Evolutionary conservation across 30 jellyfish, hydroid and myxozoan genomes (phyloP).

Genomic region (Turritopsis rubra): DNA sequence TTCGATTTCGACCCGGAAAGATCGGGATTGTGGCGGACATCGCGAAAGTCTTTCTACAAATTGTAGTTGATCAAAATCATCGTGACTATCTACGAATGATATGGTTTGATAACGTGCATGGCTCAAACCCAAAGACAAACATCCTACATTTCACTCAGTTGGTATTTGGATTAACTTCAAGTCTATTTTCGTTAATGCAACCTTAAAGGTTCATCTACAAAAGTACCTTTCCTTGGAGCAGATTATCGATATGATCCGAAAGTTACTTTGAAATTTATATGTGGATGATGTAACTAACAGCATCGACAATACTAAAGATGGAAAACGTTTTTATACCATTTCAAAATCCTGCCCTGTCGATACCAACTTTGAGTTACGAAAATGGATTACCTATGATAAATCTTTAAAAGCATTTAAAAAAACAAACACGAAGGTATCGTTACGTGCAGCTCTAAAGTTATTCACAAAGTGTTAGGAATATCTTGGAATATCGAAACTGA

Average conservation of each 20-base stretch:
- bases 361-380: not conserved
- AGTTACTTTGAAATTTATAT: not conserved
- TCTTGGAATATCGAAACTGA: not conserved
- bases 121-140: too few relatives aligned
- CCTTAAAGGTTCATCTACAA: not conserved
- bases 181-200: constrained; percentile 3
- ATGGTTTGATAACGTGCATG: not conserved
- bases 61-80: not conserved
- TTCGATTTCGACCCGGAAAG: constrained; percentile 7
- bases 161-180: not conserved
- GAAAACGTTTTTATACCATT: not conserved
- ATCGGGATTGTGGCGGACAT: constrained; percentile 6
- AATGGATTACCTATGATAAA: constrained; percentile 5
- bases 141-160: too few relatives aligned
- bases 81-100: not conserved
- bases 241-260: not conserved
- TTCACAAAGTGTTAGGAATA: not conserved
- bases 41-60: constrained; percentile 1
- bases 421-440: constrained; percentile 6
- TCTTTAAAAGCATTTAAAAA: too few relatives aligned
- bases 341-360: constrained; percentile 1
- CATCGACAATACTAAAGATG: not conserved
- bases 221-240: too few relatives aligned
- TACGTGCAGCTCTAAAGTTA: not conserved
- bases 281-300: constrained; percentile 4